These are phyloP conservation scores for Drosophila mayaguana DNA, from an alignment of 2,888 invertebrate species.

Conservation along the genomic window DNA sequence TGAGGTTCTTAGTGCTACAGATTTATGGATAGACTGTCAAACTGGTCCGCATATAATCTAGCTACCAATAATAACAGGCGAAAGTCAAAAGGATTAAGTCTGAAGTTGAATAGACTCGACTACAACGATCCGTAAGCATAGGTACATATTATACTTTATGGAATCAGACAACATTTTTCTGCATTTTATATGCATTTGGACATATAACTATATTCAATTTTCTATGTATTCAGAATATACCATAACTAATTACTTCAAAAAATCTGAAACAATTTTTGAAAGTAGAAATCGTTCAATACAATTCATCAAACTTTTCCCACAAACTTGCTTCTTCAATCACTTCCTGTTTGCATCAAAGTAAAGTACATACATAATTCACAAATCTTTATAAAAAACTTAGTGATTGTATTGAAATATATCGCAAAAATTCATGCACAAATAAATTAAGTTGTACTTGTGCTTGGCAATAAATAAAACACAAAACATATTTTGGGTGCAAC, in stretches of 20 bases:
- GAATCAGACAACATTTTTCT: not conserved
- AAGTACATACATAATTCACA: not conserved
- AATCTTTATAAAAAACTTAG: not conserved
- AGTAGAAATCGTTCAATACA: not conserved
- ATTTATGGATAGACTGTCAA: no score
- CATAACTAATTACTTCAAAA: not conserved
- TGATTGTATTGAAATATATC: accelerated
- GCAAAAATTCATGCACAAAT: not conserved
- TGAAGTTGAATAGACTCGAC: no score
- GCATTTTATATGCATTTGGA: not conserved
- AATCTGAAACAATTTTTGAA: not conserved
- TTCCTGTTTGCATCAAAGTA: not conserved
- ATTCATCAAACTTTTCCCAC: not conserved
- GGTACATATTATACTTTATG: no score
- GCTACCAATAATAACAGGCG: no score
- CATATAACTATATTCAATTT: not conserved
- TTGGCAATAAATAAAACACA: constrained; percentile 22
- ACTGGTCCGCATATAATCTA: no score
- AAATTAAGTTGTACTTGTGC: constrained; percentile 15
- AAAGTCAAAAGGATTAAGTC: no score
- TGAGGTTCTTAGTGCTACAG: not conserved
- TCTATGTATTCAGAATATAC: not conserved
- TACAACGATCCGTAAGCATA: no score
- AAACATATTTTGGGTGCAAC: constrained; percentile 12
- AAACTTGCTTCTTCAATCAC: not conserved